Evolutionary conservation across 2,797 vertebrate genomes (phyloP), one percentile per base, ranked within the genome.

Genomic region (Aldrovandia affinis): DNA sequence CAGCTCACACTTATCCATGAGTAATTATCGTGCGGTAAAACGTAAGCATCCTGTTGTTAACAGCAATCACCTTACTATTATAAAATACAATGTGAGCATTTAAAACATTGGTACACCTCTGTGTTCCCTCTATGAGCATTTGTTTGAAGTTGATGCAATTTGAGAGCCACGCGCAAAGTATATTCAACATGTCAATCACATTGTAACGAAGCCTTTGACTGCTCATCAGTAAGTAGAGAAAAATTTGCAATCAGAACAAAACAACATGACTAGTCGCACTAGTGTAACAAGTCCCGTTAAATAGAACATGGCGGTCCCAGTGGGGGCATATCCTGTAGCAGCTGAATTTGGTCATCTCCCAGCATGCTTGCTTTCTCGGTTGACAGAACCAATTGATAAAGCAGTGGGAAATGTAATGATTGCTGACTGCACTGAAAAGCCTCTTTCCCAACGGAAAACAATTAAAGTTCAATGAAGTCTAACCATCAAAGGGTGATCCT

Each of bases 331-430:
- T 25, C 6, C 39, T 14, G 55, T n/a, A 42, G 30, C 73, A 39
- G 39, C 20, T 36, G n/a, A 25, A n/a, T 20, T 15, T 57, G 3
- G 68, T 63, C 47, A 78, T 54, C 68, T 75, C 30, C 55, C 80
- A 36, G 70, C 20, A 73, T 61, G 55, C 14, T 39, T 10, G 9
- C 42, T 52, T 39, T 54, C 39, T 59, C 10, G 42, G 33, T 33
- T 73, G 33, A 65, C 81, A 25, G 55, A 39, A n/a, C 33, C 8
- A 44, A 22, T 30, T 10, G n/a, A 85, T 28, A 81, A 59, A 81
- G 50, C 80, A 39, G 55, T 44, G 25, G 65, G 61, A 22, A 70
- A 28, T 59, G 68, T 85, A 77, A 77, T 36, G 65, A 81, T 47
- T 33, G 44, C n/a, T 36, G 68, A 75, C 36, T 25, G 30, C 25